Evolutionary conservation across 2,888 invertebrate species (phyloP).

Genomic region (Archips crataeganus): DNA sequence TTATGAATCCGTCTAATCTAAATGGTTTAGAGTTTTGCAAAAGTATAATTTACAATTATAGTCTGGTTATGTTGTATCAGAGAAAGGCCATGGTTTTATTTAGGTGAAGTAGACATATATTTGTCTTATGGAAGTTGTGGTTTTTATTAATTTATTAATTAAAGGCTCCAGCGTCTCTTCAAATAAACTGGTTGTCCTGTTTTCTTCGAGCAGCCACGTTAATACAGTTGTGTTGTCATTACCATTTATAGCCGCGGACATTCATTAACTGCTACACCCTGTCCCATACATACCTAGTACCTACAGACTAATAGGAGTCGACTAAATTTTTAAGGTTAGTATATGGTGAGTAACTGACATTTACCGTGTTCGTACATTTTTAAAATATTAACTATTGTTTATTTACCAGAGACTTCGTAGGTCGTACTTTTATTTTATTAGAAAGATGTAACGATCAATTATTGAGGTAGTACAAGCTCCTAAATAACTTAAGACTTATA

Average conservation of each 20-base stretch:
- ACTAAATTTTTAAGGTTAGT: not conserved
- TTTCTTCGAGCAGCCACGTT: constrained; percentile 49
- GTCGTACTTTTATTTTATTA: not conserved
- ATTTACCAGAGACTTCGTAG: not conserved
- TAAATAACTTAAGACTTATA: no score
- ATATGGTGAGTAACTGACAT: not conserved
- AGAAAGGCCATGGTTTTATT: no score
- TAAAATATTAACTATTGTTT: not conserved
- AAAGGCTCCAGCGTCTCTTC: no score
- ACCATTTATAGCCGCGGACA: constrained; percentile 51
- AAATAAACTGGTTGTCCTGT: constrained; percentile 55
- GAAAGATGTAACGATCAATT: no score
- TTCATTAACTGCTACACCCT: constrained; percentile 17
- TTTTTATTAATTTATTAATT: no score
- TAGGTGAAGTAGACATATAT: no score
- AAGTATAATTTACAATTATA: not conserved
- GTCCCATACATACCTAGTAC: not conserved
- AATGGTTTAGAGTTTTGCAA: not conserved
- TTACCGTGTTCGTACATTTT: not conserved
- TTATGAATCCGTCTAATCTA: not conserved
- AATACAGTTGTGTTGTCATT: constrained; percentile 55
- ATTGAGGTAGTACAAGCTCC: no score
- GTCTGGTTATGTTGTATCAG: no score
- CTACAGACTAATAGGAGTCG: not conserved
- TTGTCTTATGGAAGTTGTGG: no score